Evolutionary conservation across 1,140 invertebrate genomes (phyloP).

Genomic region (Proctacanthus coquilletti): DNA sequence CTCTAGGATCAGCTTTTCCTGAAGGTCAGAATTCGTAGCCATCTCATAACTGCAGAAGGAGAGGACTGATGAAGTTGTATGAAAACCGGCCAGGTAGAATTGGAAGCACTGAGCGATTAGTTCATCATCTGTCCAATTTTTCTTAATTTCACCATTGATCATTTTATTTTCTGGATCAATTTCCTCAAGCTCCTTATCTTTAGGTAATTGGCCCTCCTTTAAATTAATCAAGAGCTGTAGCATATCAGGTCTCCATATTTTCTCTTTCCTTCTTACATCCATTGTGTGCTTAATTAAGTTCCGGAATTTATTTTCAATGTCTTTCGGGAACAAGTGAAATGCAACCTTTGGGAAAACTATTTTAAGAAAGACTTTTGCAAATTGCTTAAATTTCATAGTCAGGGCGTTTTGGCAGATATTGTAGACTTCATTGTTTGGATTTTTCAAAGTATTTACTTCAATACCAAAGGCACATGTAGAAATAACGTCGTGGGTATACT

Average conservation of each 20-base stretch:
- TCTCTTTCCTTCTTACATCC: constrained; percentile 29
- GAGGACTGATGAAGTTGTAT: constrained; percentile 40
- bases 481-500: constrained; percentile 44
- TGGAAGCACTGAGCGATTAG: constrained; percentile 43
- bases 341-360: too few species aligned
- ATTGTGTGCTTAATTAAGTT: too few species aligned
- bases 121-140: constrained; percentile 41
- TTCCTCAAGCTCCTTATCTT: constrained; percentile 10
- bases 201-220: too few species aligned
- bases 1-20: constrained; percentile 40
- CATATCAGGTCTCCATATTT: constrained; percentile 32
- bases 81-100: constrained; percentile 49
- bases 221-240: constrained; percentile 32
- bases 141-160: constrained; percentile 4
- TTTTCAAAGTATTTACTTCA: constrained; percentile 36
- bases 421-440: constrained; percentile 36
- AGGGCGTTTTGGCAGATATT: too few species aligned
- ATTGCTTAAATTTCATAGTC: constrained; percentile 1
- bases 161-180: too few species aligned
- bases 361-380: constrained; percentile 5
- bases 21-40: constrained; percentile 40
- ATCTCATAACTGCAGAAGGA: constrained; percentile 35
- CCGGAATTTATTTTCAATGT: too few species aligned
- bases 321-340: too few species aligned
- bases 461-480: constrained; percentile 39